A percentile compares a stretch with the other conserved stretches of the same genome.
phyloP scores from a whole-genome alignment of 2,797 vertebrate species.

The Bradypodion ventrale region DNA sequence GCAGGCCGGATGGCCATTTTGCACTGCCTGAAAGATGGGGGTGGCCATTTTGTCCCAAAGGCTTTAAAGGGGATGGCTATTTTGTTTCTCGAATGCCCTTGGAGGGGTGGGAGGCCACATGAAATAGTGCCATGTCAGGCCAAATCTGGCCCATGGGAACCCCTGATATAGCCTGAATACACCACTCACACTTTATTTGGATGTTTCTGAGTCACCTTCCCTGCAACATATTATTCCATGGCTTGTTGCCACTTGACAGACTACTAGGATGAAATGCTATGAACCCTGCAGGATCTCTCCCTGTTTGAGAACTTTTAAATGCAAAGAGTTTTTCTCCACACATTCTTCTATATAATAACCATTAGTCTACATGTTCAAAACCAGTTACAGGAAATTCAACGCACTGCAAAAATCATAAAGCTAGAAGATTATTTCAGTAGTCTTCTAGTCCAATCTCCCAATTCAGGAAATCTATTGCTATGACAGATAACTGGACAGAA shows the following conservation, averaged over 20 bases:
- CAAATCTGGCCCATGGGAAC: too few relatives aligned
- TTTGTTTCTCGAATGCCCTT: too few relatives aligned
- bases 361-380: neutral
- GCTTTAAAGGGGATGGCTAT: too few relatives aligned
- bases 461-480: neutral
- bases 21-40: too few relatives aligned
- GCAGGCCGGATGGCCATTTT: too few relatives aligned
- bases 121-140: too few relatives aligned
- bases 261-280: neutral
- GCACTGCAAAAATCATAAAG: neutral
- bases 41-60: too few relatives aligned
- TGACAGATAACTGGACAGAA: too few relatives aligned
- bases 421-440: neutral
- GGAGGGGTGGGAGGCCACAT: too few relatives aligned
- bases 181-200: neutral
- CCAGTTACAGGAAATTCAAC: neutral
- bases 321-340: neutral
- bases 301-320: neutral
- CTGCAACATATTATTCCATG: neutral
- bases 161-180: neutral
- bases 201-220: conserved; percentile 1
- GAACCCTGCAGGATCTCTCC: neutral
- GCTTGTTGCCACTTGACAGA: conserved; percentile 52
- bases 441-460: too few relatives aligned
- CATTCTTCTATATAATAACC: neutral